Percentiles rank a stretch among this genome's conserved stretches.
Conservation (phyloP, 2,888 invertebrate species). For the Spatulosminthurus flaviceps region DNA sequence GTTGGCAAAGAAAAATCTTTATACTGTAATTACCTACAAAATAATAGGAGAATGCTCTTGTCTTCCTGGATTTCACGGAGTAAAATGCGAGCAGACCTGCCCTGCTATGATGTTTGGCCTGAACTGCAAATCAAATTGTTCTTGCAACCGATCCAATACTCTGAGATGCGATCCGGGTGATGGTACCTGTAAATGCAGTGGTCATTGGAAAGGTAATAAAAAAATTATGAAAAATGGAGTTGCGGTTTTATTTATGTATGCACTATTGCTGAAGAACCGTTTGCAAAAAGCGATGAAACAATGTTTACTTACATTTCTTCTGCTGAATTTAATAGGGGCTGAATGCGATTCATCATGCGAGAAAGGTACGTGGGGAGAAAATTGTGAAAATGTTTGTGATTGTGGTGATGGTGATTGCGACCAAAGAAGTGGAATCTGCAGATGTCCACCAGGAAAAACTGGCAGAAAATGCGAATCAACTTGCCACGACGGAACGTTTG, state of each 20-base stretch:
- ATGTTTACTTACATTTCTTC: neutral
- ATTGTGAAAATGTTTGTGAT: conserved; percentile 81
- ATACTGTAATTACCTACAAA: neutral
- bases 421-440: conserved; percentile 56
- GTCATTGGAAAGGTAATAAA: conserved; percentile 79
- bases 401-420: conserved; percentile 68
- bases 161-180: conserved; percentile 82
- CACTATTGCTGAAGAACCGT: too few species aligned
- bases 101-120: conserved; percentile 74
- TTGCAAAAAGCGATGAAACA: too few species aligned
- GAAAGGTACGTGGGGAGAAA: conserved; percentile 80
- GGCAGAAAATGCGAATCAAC: conserved; percentile 77
- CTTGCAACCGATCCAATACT: conserved; percentile 77
- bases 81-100: conserved; percentile 60
- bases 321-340: conserved; percentile 72
- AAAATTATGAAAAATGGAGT: neutral
- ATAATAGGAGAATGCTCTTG: conserved; percentile 69
- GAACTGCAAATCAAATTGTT: conserved; percentile 79
- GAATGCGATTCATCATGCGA: conserved; percentile 85
- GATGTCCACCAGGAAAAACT: conserved; percentile 72
- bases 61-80: conserved; percentile 70
- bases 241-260: too few species aligned
- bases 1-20: neutral
- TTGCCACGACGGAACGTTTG: conserved; percentile 78
- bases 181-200: conserved; percentile 85